Percentiles rank a stretch among this genome's conserved stretches.
Evolutionary conservation across 2,888 invertebrate genomes (phyloP).

Genomic region (Ischnura elegans): DNA sequence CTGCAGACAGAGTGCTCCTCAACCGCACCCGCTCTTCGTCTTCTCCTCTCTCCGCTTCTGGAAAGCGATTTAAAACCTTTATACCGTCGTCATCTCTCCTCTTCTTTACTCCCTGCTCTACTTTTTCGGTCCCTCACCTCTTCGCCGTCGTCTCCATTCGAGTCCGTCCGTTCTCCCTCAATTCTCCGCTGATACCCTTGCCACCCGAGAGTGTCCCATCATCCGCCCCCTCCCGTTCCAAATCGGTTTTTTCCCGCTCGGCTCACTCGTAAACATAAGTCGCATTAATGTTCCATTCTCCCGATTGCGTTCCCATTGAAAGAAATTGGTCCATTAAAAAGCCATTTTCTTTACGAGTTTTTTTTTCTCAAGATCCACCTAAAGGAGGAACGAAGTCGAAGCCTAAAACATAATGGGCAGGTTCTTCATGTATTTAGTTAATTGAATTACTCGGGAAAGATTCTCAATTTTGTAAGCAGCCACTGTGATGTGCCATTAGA

Average conservation of each 20-base stretch:
- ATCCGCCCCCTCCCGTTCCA: background rate
- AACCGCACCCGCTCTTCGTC: background rate
- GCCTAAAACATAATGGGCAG: background rate
- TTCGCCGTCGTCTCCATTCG: background rate
- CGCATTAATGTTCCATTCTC: conserved; percentile 4
- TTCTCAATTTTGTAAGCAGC: background rate
- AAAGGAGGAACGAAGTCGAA: background rate
- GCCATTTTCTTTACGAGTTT: background rate
- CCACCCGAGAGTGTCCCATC: background rate
- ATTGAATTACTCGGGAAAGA: background rate
- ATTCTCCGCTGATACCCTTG: background rate
- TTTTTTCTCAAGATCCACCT: background rate
- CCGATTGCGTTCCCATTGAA: background rate
- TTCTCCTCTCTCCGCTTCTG: background rate
- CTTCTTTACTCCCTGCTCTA: background rate
- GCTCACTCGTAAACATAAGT: conserved; percentile 1
- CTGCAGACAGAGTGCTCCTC: background rate
- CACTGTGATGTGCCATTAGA: no score
- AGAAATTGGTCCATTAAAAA: conserved; percentile 2
- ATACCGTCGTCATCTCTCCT: background rate
- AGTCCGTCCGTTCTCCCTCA: background rate
- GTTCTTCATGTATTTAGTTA: background rate
- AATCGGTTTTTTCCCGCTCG: background rate
- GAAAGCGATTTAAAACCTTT: conserved; percentile 38
- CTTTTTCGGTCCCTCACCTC: background rate